phyloP scores from a whole-genome alignment of 2,888 invertebrate species.

The Lordiphosa fenestrarum region DNA sequence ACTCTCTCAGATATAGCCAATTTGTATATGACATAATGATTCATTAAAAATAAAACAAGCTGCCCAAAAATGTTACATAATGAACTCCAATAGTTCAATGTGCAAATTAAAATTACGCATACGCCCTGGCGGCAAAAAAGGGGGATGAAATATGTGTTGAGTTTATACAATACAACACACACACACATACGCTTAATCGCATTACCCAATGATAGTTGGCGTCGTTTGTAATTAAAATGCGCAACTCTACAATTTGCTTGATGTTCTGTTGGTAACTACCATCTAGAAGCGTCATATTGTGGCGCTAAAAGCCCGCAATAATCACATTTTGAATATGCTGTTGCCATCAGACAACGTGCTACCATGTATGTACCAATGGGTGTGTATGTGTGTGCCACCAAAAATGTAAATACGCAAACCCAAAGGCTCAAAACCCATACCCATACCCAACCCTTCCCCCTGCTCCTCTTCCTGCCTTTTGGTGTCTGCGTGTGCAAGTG shows the following conservation, averaged over 20 bases:
- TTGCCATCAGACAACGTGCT: not conserved
- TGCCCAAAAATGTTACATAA: conserved; percentile 54
- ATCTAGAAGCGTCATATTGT: conserved; percentile 17
- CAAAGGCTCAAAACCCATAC: conserved; percentile 4
- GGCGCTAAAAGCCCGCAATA: conserved; percentile 44
- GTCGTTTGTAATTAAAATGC: conserved; percentile 56
- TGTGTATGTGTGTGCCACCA: conserved; percentile 8
- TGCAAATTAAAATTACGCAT: conserved; percentile 61
- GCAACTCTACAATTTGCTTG: conserved; percentile 18
- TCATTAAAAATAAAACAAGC: conserved; percentile 61
- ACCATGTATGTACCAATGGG: conserved; percentile 1
- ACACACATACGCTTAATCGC: conserved; percentile 49
- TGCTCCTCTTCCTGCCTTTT: not conserved
- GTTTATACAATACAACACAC: conserved; percentile 23
- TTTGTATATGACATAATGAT: conserved; percentile 60
- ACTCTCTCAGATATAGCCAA: conserved; percentile 4
- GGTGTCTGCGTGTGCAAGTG: not conserved
- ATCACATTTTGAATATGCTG: conserved; percentile 42
- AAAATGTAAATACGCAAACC: conserved; percentile 29
- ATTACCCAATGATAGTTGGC: conserved; percentile 65
- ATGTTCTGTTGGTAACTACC: conserved; percentile 1
- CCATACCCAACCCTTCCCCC: conserved; percentile 4
- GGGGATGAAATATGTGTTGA: not conserved
- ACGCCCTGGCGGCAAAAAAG: conserved; percentile 29
- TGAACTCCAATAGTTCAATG: conserved; percentile 58